Conservation (phyloP, 2,113 vertebrate species). For the Circaetus gallicus region DNA sequence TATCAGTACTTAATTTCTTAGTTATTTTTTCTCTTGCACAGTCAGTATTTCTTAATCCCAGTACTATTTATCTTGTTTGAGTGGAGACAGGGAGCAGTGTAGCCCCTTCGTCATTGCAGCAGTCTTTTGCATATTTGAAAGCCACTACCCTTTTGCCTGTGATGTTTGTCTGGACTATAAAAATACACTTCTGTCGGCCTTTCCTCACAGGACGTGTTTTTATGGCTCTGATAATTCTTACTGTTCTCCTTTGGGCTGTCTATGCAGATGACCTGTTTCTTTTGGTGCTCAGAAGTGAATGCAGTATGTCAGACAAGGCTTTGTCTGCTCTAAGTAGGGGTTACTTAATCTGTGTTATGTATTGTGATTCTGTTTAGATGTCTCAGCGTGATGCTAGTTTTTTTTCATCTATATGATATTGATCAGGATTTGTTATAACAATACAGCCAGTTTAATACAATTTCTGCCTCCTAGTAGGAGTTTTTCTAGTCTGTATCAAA, state of each 20-base stretch:
- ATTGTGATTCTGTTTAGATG: not conserved
- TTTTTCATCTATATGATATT: not conserved
- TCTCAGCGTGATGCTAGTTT: fast-evolving
- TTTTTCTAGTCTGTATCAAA: not conserved
- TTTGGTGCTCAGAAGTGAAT: not conserved
- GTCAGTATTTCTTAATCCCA: not conserved
- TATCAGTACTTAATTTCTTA: not conserved
- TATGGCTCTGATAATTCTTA: not conserved
- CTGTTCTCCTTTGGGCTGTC: not conserved
- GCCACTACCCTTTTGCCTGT: not conserved
- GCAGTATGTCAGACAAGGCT: not conserved
- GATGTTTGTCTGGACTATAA: not conserved
- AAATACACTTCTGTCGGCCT: not conserved
- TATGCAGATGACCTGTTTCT: not conserved
- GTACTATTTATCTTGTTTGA: not conserved
- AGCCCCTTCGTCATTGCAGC: not conserved
- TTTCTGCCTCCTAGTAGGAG: not conserved
- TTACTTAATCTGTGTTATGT: not conserved
- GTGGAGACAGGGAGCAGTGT: not conserved
- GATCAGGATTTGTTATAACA: not conserved
- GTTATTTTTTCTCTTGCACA: not conserved
- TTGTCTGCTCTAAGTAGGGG: not conserved
- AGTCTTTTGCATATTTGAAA: not conserved
- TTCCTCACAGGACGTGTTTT: not conserved
- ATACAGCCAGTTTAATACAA: not conserved